Conservation (phyloP, 2,797 vertebrate genomes). For the Oryzias dopingdopingensis region DNA sequence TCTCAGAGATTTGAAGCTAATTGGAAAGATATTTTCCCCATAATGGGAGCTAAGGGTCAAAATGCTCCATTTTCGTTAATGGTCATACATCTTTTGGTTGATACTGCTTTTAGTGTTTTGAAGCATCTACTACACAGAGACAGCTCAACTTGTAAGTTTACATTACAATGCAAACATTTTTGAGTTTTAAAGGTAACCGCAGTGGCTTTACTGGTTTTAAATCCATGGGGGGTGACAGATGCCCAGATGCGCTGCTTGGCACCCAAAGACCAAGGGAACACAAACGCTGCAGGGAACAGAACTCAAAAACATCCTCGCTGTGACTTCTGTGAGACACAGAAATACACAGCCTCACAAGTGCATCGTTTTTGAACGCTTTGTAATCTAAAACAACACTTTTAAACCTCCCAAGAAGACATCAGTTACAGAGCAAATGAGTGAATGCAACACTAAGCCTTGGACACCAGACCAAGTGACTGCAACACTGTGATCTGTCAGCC, state of each 20-base stretch:
- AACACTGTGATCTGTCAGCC: constrained; percentile 24
- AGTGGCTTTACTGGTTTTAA: constrained; percentile 46
- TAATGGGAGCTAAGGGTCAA: not conserved
- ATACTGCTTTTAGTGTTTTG: not conserved
- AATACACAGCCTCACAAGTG: constrained; percentile 1
- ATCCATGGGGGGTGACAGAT: constrained; percentile 30
- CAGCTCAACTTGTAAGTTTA: not conserved
- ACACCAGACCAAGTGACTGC: constrained; percentile 16
- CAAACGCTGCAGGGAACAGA: constrained; percentile 28
- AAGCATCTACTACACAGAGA: not conserved
- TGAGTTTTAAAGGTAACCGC: constrained; percentile 35
- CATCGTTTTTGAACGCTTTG: constrained; percentile 10
- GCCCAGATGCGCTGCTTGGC: constrained; percentile 50
- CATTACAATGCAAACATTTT: constrained; percentile 33
- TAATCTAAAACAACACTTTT: constrained; percentile 14
- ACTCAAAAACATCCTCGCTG: not conserved
- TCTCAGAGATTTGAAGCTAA: not conserved
- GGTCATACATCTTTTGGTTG: not conserved
- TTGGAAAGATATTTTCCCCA: not conserved
- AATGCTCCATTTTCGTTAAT: not conserved
- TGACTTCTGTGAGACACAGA: not conserved
- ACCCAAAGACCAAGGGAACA: constrained; percentile 45
- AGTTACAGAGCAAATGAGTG: constrained; percentile 12
- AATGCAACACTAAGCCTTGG: constrained; percentile 18
- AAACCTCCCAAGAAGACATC: constrained; percentile 1